Base-by-base conservation (phyloP, 2,888 invertebrate genomes). In the Plebejus melissa region DNA sequence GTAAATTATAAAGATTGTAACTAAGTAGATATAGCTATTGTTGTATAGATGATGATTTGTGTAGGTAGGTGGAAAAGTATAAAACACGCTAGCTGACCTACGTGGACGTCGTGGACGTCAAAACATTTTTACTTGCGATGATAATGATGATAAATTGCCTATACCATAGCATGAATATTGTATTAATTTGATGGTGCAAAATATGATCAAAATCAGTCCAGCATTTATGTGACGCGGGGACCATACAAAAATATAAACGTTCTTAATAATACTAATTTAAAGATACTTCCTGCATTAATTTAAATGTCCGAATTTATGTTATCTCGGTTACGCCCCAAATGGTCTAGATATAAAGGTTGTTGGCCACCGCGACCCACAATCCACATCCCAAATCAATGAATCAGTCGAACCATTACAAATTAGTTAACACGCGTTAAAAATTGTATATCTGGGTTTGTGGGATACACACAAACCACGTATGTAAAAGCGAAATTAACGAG, bases 331-430 rank as follows among this genome's bases (percentile, higher is more conserved):
- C 65, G 46, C 38, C 28, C n/a, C 65, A 65, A 41, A 65, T 46
- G 65, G 65, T 71, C 75, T 58, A 75, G 70, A 75, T 69, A 75
- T 36, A 13, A 13, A 75, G 75, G 75, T 75, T 32, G 71, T 58
- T 70, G 75, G 58, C 75, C 75, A 57, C 75, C 9, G 70, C 38
- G 16, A n/a, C 75, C 69, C 70, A 71, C 75, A 71, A n/a, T 71
- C 69, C 70, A 71, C 75, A 71, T 75, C 71, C 58, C 22, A 70
- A 71, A 71, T 71, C 57, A 75, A 70, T 60, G 28, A 58, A 9
- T 69, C 69, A 28, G 46, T 69, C 71, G 28, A 46, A 71, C 70
- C 71, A 75, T 75, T 50, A 58, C 70, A 70, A 46, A 75, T 75
- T 71, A 22, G 75, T 70, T 70, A 72, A 71, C 70, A 46, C 41